Conservation (phyloP, 2,888 invertebrate genomes). For the Conops quadrifasciatus region DNA sequence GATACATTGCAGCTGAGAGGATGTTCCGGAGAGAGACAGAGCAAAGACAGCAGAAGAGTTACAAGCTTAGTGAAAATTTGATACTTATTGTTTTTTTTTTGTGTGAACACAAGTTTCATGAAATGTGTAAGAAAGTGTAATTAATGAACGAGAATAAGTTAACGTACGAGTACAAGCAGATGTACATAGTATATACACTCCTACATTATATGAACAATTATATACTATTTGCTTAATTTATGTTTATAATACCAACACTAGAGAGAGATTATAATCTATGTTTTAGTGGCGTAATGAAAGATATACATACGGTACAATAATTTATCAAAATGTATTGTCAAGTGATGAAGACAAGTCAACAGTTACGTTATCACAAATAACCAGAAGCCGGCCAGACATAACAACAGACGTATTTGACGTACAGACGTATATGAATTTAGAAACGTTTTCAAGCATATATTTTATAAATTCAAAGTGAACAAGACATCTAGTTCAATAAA, state of each 20-base stretch:
- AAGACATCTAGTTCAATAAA: no score
- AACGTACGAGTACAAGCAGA: background rate
- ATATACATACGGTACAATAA: background rate
- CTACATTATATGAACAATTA: background rate
- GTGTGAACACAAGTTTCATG: no score
- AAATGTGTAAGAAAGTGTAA: slow-evolving; percentile 29
- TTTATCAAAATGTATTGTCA: slow-evolving; percentile 27
- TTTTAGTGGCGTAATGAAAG: slow-evolving; percentile 20
- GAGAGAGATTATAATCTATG: background rate
- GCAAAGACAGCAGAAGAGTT: slow-evolving; percentile 47
- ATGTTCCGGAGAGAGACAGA: slow-evolving; percentile 44
- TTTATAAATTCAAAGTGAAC: no score
- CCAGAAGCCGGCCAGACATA: no score
- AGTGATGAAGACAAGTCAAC: slow-evolving; percentile 35
- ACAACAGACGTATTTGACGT: no score
- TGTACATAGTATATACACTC: background rate
- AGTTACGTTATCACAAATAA: slow-evolving; percentile 26
- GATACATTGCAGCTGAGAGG: slow-evolving; percentile 40
- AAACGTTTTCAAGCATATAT: no score
- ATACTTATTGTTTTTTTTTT: no score
- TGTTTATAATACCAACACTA: no score
- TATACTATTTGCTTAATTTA: no score
- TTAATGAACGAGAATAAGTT: slow-evolving; percentile 3
- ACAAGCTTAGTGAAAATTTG: slow-evolving; percentile 61
- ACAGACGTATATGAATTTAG: no score